These are phyloP conservation scores for Ashinkailepas kermadecensis DNA, from an alignment of 2,888 invertebrate genomes.

Conservation along the genomic window DNA sequence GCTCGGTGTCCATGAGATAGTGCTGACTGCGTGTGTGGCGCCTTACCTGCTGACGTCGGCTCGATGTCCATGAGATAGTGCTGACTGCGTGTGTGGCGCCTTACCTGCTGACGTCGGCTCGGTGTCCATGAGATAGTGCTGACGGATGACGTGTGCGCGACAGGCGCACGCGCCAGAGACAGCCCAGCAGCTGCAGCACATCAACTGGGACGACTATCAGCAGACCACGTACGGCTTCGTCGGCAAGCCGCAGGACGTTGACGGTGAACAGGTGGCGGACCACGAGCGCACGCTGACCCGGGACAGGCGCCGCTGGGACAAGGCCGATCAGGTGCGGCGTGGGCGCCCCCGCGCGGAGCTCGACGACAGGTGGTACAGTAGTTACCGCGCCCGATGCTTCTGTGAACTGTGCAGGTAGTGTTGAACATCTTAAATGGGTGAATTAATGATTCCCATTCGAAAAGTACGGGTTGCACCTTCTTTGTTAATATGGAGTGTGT, in stretches of 20 bases:
- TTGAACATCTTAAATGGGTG: too few species aligned
- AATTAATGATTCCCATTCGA: background rate
- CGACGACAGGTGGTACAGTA: too few species aligned
- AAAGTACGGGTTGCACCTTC: background rate
- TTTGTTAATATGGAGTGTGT: background rate
- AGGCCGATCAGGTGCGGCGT: slow-evolving; percentile 4
- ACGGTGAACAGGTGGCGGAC: slow-evolving; percentile 68
- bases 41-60: too few species aligned
- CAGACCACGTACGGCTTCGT: slow-evolving; percentile 81
- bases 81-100: too few species aligned
- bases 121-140: too few species aligned
- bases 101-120: too few species aligned
- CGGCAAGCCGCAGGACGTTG: slow-evolving; percentile 44
- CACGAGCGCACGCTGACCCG: background rate
- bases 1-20: too few species aligned
- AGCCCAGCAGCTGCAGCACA: slow-evolving; percentile 60
- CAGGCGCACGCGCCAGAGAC: slow-evolving; percentile 54
- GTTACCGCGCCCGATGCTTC: too few species aligned
- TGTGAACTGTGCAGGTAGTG: too few species aligned
- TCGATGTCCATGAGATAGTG: too few species aligned
- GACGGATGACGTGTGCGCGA: background rate
- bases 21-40: too few species aligned
- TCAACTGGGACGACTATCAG: slow-evolving; percentile 74
- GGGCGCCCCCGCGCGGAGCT: too few species aligned
- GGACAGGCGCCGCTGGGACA: slow-evolving; percentile 16